These are phyloP conservation scores for Bergia sp. DNA, from an alignment of 92 coral and sea anemone species.

Conservation along the genomic window DNA sequence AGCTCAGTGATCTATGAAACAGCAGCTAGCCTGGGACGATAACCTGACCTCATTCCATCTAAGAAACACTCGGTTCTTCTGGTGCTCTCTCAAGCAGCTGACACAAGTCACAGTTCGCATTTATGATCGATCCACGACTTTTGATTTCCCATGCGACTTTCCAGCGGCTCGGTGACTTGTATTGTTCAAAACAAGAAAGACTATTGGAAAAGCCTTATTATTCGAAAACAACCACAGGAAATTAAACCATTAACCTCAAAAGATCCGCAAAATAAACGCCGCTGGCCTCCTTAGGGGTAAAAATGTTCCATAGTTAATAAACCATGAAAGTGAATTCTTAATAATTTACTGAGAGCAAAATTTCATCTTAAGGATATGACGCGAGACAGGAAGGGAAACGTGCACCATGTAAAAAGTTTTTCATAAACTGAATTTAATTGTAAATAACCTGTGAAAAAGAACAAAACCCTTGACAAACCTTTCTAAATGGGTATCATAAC, in stretches of 20 bases:
- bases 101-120: conserved; percentile 22
- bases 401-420: background rate
- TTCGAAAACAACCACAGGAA: conserved; percentile 90
- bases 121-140: conserved; percentile 44
- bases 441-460: background rate
- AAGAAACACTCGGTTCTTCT: background rate
- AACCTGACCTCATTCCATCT: background rate
- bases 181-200: conserved; percentile 75
- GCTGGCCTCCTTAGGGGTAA: conserved; percentile 48
- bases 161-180: conserved; percentile 62
- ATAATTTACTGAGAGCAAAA: background rate
- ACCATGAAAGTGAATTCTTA: conserved; percentile 36
- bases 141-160: conserved; percentile 73
- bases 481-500: background rate
- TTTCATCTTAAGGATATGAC: background rate
- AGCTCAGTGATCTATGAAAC: background rate
- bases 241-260: conserved; percentile 97
- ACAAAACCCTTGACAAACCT: conserved; percentile 1
- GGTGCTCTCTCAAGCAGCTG: conserved; percentile 12
- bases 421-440: background rate
- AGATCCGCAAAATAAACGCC: conserved; percentile 67
- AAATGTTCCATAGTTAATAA: conserved; percentile 37
- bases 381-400: background rate
- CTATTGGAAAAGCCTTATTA: conserved; percentile 86
- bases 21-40: background rate